phyloP scores from a whole-genome alignment of 2,888 invertebrate genomes.

The Fragum whitleyi region DNA sequence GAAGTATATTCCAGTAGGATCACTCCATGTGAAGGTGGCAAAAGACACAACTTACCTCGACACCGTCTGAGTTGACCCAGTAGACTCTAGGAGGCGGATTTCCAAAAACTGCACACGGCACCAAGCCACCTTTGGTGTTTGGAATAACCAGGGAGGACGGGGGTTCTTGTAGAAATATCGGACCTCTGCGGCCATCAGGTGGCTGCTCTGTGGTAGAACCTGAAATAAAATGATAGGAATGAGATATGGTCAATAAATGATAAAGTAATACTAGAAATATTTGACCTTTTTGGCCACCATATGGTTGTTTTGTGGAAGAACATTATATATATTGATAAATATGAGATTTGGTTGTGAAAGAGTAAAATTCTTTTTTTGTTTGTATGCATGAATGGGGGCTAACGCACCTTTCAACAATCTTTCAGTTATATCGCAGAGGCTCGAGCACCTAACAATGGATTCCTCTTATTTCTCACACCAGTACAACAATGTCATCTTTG shows the following conservation, averaged over 20 bases:
- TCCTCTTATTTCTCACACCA: no score
- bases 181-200: conserved; percentile 87
- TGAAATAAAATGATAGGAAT: conserved; percentile 23
- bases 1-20: no score
- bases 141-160: conserved; percentile 96
- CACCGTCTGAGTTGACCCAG: conserved; percentile 95
- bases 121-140: conserved; percentile 96
- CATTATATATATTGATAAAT: no score
- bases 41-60: conserved; percentile 44
- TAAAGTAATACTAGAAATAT: conserved; percentile 89
- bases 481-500: no score
- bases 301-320: conserved; percentile 62
- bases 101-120: conserved; percentile 96
- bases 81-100: conserved; percentile 96
- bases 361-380: no score
- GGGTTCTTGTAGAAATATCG: conserved; percentile 96
- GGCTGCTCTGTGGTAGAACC: conserved; percentile 64
- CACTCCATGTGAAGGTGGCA: no score
- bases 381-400: no score
- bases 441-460: no score
- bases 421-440: no score
- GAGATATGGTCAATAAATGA: neutral
- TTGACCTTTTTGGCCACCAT: conserved; percentile 88
- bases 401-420: no score
- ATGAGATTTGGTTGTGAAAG: no score